Evolutionary conservation across 2,113 vertebrate species (phyloP).

Genomic region (Kryptolebias marmoratus): DNA sequence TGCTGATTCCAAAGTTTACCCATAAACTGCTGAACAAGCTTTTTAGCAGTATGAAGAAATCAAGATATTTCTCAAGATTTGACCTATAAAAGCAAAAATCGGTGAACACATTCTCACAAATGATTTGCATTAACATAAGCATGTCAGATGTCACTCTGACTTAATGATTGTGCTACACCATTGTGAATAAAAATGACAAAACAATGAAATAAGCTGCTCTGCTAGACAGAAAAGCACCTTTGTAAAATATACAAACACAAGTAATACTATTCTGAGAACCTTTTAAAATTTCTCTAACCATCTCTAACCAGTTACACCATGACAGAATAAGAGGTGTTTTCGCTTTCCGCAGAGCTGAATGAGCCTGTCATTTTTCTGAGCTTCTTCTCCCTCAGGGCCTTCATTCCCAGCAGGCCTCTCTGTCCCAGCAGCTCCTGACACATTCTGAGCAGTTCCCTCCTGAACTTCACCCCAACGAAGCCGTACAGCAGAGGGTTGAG

Average conservation of each 20-base stretch:
- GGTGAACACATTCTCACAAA: neutral
- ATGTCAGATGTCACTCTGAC: neutral
- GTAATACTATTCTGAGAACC: constrained; percentile 6
- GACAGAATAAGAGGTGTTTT: constrained; percentile 79
- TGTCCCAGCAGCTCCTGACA: constrained; percentile 68
- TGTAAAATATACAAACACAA: neutral
- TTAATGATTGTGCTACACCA: neutral
- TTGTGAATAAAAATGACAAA: neutral
- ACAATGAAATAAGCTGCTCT: constrained; percentile 18
- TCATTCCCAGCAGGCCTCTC: constrained; percentile 44
- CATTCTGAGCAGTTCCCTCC: constrained; percentile 76
- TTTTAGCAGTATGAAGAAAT: constrained; percentile 43
- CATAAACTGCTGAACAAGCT: constrained; percentile 41
- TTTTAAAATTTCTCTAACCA: constrained; percentile 4
- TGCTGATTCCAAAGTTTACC: neutral
- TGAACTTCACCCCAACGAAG: constrained; percentile 84
- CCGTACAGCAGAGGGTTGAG: constrained; percentile 86
- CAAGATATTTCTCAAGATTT: constrained; percentile 36
- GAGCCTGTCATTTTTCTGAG: constrained; percentile 53
- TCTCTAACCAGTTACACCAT: constrained; percentile 62
- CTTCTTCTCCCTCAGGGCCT: constrained; percentile 52
- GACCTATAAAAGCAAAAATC: neutral
- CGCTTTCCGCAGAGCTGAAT: constrained; percentile 77
- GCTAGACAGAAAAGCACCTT: constrained; percentile 18
- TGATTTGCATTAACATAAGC: neutral